Evolutionary conservation across 2,888 invertebrate species (phyloP).

Genomic region (Yponomeuta sedellus): DNA sequence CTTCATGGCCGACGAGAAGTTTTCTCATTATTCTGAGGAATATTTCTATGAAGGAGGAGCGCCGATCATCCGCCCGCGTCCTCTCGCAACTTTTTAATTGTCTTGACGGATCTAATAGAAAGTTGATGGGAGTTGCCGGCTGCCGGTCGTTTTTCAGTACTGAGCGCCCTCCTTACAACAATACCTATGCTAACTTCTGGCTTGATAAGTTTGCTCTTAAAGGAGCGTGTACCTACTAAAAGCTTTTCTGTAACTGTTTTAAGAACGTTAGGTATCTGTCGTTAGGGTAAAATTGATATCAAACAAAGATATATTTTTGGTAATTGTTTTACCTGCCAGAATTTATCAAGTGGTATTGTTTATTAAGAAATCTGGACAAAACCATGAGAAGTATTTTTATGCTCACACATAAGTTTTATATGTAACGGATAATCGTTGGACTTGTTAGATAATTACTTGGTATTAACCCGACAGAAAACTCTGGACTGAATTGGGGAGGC

Average conservation of each 20-base stretch:
- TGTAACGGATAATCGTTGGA: too few species aligned
- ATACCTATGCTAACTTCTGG: neutral
- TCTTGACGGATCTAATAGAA: constrained; percentile 68
- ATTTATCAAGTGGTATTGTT: too few species aligned
- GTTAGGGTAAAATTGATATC: too few species aligned
- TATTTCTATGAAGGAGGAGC: constrained; percentile 66
- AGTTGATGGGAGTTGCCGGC: constrained; percentile 69
- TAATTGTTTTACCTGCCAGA: too few species aligned
- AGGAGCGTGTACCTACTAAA: neutral
- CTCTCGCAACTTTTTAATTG: constrained; percentile 68
- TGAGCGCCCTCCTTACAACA: constrained; percentile 13
- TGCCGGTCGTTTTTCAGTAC: constrained; percentile 25
- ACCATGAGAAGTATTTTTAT: too few species aligned
- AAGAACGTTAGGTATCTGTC: too few species aligned
- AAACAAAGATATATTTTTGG: too few species aligned
- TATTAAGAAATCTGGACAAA: too few species aligned
- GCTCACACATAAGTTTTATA: too few species aligned
- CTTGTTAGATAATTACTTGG: too few species aligned
- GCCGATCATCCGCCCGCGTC: constrained; percentile 42
- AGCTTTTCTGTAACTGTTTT: neutral
- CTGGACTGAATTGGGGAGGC: too few species aligned
- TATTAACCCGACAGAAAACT: too few species aligned
- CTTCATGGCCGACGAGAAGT: constrained; percentile 48
- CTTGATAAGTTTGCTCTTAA: neutral
- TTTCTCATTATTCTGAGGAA: constrained; percentile 66